A percentile compares a stretch with the other conserved stretches of the same genome.
These are phyloP conservation scores for Pangasius krempfi DNA, from an alignment of 2,797 vertebrate genomes.

Conservation along the genomic window DNA sequence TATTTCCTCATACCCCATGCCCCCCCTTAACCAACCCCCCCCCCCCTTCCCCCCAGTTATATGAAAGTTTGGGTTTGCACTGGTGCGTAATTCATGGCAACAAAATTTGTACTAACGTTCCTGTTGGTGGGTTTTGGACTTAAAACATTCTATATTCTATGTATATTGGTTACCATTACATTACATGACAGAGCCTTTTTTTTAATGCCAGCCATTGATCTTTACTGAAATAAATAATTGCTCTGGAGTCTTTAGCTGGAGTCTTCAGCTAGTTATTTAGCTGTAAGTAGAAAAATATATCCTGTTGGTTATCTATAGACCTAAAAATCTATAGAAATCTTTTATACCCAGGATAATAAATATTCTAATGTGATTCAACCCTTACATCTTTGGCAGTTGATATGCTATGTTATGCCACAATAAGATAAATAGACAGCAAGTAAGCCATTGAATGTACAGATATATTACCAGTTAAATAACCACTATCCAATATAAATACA, in stretches of 20 bases:
- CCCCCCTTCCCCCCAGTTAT: too few relatives aligned
- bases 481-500: slow-evolving; percentile 36
- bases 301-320: neutral
- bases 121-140: neutral
- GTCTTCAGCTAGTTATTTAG: neutral
- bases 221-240: neutral
- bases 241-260: too few relatives aligned
- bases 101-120: neutral
- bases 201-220: neutral
- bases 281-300: neutral
- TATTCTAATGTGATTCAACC: neutral
- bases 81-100: neutral
- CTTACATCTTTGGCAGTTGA: neutral
- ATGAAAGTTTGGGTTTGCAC: neutral
- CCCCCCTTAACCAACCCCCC: too few relatives aligned
- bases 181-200: neutral
- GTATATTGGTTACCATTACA: neutral
- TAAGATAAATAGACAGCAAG: slow-evolving; percentile 17
- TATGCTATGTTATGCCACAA: slow-evolving; percentile 3
- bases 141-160: neutral
- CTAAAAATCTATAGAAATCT: neutral
- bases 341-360: neutral
- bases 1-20: neutral
- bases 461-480: slow-evolving; percentile 42
- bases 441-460: slow-evolving; percentile 45